A percentile compares a stretch with the other conserved stretches of the same genome.
phyloP scores from a whole-genome alignment of 2,797 vertebrate genomes.

The Poeciliopsis infans region DNA sequence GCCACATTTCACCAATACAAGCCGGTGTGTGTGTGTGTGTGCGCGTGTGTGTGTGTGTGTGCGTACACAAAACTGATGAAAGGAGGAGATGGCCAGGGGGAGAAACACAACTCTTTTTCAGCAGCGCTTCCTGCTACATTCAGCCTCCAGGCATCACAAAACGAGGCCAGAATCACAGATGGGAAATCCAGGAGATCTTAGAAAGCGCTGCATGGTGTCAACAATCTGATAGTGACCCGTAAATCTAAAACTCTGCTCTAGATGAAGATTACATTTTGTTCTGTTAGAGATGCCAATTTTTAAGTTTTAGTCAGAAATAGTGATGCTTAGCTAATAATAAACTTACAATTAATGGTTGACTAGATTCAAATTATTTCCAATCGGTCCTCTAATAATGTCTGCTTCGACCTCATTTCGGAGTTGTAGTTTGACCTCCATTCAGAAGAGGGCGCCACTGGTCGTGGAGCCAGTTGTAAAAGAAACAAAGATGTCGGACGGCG shows the following conservation, averaged over 20 bases:
- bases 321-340: background rate
- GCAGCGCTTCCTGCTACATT: conserved; percentile 74
- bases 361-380: too few species aligned
- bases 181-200: conserved; percentile 43
- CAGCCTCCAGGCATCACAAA: conserved; percentile 61
- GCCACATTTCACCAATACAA: conserved; percentile 11
- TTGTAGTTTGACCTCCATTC: too few species aligned
- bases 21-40: background rate
- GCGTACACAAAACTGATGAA: conserved; percentile 45
- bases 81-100: conserved; percentile 51
- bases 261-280: background rate
- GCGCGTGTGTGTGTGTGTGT: background rate
- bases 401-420: too few species aligned
- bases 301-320: background rate
- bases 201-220: conserved; percentile 8
- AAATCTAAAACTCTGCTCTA: background rate
- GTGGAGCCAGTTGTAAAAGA: too few species aligned
- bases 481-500: too few species aligned
- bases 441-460: too few species aligned
- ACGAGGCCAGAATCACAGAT: conserved; percentile 69
- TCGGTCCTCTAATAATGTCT: too few species aligned
- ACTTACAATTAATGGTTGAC: too few species aligned
- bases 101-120: conserved; percentile 67
- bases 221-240: background rate
- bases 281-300: background rate